Evolutionary conservation across 2,113 vertebrate species (phyloP), one percentile per base, ranked within the genome.

Genomic region (Chascanopsetta lugubris): DNA sequence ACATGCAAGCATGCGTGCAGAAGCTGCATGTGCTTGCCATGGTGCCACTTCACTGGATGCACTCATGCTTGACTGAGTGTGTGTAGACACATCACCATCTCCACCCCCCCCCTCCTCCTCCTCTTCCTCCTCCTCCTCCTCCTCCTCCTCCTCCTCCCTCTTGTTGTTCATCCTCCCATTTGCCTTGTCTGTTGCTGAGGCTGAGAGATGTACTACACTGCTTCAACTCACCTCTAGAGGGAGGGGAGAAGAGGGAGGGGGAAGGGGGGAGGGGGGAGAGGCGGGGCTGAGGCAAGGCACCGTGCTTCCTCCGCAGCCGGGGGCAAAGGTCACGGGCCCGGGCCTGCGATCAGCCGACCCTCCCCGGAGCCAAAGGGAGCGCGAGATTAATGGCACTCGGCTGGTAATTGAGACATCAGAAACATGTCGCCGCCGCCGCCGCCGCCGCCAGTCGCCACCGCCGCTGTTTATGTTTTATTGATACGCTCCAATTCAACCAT

Each of bases 11-110:
- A 75, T 86, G 76, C 68, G 50, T 82, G 67, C 68, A 69, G 72
- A 65, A 58, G 77, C 75, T 79, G 83, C 86, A 81, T 82, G 84
- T 80, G 83, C 80, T 74, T 75, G 55, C 85, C 72, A 75, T 82
- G 83, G 80, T 87, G 77, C 84, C 85, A 87, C 88, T 88, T 87
- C 79, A 87, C 77, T 78, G 69, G 80, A 80, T 83, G 78, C 77
- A 87, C 85, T 85, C 81, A 72, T 73, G 86, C 86, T 85, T 73
- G 77, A 84, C 69, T 82, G 79, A 84, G 67, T 84, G 81, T 84
- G 81, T 82, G 84, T 74, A 69, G 79, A 87, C 82, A 79, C 79
- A 65, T 83, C 55, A 76, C 76, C 69, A 1, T 2, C 10, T 22
- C 63, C 49, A 1, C 32, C n/a, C 49, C 27, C 17, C 18, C 9